Evolutionary conservation across 1,140 invertebrate genomes (phyloP).

Genomic region (Phymastichus coffea): DNA sequence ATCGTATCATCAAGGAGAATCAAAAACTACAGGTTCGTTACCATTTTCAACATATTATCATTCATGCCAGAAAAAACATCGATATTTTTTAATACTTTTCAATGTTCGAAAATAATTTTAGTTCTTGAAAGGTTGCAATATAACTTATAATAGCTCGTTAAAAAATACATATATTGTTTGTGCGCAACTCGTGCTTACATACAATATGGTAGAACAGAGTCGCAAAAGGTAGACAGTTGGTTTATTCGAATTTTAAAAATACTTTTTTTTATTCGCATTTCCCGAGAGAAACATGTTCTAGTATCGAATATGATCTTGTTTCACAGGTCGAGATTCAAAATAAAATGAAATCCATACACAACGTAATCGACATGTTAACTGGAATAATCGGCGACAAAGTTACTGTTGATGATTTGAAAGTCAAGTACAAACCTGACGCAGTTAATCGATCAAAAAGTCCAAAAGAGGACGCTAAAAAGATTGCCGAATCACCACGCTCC

Average conservation of each 20-base stretch:
- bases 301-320: conserved; percentile 22
- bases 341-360: conserved; percentile 79
- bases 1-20: conserved; percentile 74
- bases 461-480: conserved; percentile 48
- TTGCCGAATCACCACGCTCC: conserved; percentile 43
- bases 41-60: not conserved
- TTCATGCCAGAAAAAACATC: no score
- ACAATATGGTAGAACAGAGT: no score
- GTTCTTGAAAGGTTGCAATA: no score
- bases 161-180: no score
- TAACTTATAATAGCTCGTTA: no score
- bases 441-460: conserved; percentile 47
- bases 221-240: no score
- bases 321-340: conserved; percentile 77
- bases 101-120: no score
- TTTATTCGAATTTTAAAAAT: no score
- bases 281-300: no score
- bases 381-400: conserved; percentile 73
- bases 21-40: conserved; percentile 71
- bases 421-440: conserved; percentile 47
- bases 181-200: no score
- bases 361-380: conserved; percentile 81
- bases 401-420: conserved; percentile 51
- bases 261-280: no score
- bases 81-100: no score